phyloP scores from a whole-genome alignment of 2,888 invertebrate species.

The Ichneumon xanthorius region DNA sequence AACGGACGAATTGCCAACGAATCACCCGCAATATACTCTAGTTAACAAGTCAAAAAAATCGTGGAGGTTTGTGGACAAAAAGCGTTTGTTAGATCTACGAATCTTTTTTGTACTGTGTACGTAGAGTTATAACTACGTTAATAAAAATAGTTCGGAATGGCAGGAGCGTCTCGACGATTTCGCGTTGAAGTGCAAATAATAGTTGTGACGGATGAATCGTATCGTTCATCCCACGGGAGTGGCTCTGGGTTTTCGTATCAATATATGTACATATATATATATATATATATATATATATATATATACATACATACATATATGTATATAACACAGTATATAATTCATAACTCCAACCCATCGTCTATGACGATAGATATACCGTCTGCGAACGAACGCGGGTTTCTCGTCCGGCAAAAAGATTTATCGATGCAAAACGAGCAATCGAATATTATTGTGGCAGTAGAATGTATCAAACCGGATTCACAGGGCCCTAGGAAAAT shows the following conservation, averaged over 20 bases:
- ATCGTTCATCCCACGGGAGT: constrained; percentile 65
- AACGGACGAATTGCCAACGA: no score
- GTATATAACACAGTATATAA: constrained; percentile 5
- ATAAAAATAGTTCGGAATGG: background rate
- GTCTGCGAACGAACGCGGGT: constrained; percentile 7
- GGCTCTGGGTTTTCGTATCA: constrained; percentile 71
- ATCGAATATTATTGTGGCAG: constrained; percentile 13
- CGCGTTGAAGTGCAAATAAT: constrained; percentile 56
- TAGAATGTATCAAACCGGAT: constrained; percentile 27
- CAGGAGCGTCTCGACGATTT: background rate
- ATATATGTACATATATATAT: background rate
- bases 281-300: background rate
- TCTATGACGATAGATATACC: constrained; percentile 15
- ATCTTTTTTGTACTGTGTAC: no score
- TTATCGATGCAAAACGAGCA: constrained; percentile 14
- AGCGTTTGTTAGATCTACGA: no score
- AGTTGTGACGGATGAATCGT: constrained; percentile 65
- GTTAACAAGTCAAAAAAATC: no score
- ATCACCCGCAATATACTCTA: no score
- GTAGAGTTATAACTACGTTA: background rate
- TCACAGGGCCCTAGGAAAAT: background rate
- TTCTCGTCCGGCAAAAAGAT: constrained; percentile 22
- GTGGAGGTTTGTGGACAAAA: no score
- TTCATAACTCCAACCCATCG: constrained; percentile 4
- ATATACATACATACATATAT: background rate